phyloP scores from a whole-genome alignment of 2,113 vertebrate species.

The Cryptomyrus ogoouensis region DNA sequence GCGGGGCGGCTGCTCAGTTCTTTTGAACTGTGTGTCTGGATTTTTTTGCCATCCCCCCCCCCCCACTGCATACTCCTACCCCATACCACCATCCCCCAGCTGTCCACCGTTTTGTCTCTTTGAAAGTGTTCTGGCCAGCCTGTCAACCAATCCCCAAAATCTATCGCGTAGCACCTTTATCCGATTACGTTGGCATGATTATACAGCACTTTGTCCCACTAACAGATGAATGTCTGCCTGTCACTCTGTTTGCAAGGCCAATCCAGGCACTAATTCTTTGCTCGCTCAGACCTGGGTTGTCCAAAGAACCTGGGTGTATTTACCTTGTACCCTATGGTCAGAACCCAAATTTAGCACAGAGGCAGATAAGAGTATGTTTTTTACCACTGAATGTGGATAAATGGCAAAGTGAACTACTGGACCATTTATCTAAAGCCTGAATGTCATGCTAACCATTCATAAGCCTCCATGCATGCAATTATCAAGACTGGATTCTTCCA shows the following conservation, averaged over 20 bases:
- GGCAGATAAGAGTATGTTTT: not conserved
- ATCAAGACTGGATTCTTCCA: not conserved
- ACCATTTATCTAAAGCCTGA: not conserved
- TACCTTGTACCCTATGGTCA: not conserved
- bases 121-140: not conserved
- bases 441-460: not conserved
- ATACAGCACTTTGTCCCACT: not conserved
- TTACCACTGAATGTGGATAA: not conserved
- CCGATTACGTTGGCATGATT: not conserved
- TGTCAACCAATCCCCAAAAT: not conserved
- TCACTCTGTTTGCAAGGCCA: not conserved
- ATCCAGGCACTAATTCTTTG: not conserved
- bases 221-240: not conserved
- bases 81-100: not conserved
- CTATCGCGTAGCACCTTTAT: not conserved
- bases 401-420: not conserved
- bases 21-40: not conserved
- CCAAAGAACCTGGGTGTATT: not conserved
- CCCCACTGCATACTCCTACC: not conserved
- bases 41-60: not conserved
- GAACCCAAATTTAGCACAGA: not conserved
- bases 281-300: not conserved
- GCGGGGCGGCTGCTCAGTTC: not conserved
- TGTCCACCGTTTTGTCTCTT: not conserved
- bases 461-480: not conserved